A percentile compares a stretch with the other conserved stretches of the same genome.
Conservation (phyloP, 2,113 vertebrate species). For the Rhea pennata region DNA sequence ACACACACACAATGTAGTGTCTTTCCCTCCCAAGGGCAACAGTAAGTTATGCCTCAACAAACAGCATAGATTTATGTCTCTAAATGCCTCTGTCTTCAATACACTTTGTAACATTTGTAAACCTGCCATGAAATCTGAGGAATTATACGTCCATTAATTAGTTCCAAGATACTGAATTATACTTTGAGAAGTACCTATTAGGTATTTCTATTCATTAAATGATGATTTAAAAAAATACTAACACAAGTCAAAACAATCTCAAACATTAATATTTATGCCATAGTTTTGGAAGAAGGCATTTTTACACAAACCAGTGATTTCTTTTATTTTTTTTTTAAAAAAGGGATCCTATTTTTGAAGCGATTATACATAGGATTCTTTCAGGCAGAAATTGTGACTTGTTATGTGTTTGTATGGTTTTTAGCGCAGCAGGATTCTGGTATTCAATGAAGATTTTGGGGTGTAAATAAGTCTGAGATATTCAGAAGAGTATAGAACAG, state of each 20-base stretch:
- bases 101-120: conserved; percentile 28
- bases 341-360: not conserved
- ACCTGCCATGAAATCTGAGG: not conserved
- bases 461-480: not conserved
- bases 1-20: not conserved
- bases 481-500: not conserved
- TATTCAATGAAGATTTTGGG: not conserved
- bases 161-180: not conserved
- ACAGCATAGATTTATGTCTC: conserved; percentile 38
- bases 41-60: conserved; percentile 52
- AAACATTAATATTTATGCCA: not conserved
- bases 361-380: not conserved
- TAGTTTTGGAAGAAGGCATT: not conserved
- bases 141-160: not conserved
- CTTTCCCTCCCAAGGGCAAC: conserved; percentile 28
- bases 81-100: conserved; percentile 12
- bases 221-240: fast-evolving
- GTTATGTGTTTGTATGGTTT: not conserved
- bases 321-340: not conserved
- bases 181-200: not conserved
- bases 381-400: not conserved
- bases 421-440: not conserved
- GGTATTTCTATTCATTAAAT: not conserved
- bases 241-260: not conserved
- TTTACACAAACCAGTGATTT: not conserved